A percentile compares a stretch with the other conserved stretches of the same genome.
phyloP scores from a whole-genome alignment of 2,888 invertebrate species.

The Eutolmus rufibarbis region DNA sequence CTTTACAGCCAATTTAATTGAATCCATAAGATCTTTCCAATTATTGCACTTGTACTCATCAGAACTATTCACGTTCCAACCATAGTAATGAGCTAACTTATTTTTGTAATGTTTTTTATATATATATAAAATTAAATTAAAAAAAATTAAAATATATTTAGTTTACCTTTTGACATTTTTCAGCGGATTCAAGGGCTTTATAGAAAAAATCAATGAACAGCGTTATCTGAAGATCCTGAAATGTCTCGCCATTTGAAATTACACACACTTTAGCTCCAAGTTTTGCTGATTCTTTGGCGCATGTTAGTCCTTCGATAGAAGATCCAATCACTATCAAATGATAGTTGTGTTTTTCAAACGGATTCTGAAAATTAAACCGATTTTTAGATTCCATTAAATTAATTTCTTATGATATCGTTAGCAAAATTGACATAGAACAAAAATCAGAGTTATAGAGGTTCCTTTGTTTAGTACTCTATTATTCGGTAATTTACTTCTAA shows the following conservation, averaged over 20 bases:
- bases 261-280: slow-evolving; percentile 80
- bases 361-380: background rate
- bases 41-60: background rate
- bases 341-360: background rate
- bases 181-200: background rate
- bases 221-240: background rate
- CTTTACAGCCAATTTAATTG: background rate
- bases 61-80: background rate
- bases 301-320: slow-evolving; percentile 78
- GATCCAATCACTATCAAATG: slow-evolving; percentile 36
- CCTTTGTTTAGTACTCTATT: background rate
- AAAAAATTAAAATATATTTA: background rate
- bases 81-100: background rate
- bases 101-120: background rate
- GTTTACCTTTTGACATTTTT: background rate
- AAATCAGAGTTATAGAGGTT: background rate
- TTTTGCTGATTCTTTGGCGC: slow-evolving; percentile 82
- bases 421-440: background rate
- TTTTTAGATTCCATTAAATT: background rate
- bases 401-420: background rate
- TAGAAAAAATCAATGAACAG: slow-evolving; percentile 25
- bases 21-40: slow-evolving; percentile 10
- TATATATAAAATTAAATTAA: background rate
- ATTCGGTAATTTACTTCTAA: no score
- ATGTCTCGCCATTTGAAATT: background rate